Percentiles rank a stretch among this genome's conserved stretches.
phyloP scores from a whole-genome alignment of 2,797 vertebrate genomes.

The Lepus oiostolus region DNA sequence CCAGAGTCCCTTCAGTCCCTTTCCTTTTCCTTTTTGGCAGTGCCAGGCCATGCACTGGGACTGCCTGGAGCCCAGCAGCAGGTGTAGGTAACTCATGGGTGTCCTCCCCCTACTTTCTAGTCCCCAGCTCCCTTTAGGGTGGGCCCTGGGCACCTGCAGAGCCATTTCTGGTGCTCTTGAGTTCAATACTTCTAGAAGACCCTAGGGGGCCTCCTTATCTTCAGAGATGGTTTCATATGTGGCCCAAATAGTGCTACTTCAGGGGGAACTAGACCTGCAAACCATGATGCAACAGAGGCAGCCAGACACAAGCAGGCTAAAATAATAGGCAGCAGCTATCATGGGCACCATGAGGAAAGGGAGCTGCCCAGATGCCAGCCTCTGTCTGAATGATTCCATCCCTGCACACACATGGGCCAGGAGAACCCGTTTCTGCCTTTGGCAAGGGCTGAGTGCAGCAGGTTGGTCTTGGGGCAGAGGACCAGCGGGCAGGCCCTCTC shows the following conservation, averaged over 20 bases:
- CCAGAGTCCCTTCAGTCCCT: not conserved
- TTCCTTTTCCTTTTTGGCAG: rapidly evolving
- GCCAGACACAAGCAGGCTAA: not conserved
- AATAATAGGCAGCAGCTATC: too few relatives aligned
- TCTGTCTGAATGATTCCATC: not conserved
- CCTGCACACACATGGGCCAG: rapidly evolving
- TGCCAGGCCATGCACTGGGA: rapidly evolving
- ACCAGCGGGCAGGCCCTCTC: not conserved
- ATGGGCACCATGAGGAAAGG: rapidly evolving
- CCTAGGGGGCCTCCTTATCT: not conserved
- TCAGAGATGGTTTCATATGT: not conserved
- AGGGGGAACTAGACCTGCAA: not conserved
- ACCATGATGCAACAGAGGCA: rapidly evolving
- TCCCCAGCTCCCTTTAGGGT: not conserved
- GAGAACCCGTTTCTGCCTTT: not conserved
- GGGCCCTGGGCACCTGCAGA: not conserved
- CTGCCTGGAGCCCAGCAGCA: not conserved
- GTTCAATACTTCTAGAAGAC: rapidly evolving
- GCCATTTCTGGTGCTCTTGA: not conserved
- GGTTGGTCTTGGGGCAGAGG: rapidly evolving
- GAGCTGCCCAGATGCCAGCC: not conserved
- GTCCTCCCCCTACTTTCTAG: rapidly evolving
- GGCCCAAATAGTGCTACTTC: not conserved
- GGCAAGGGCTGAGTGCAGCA: not conserved
- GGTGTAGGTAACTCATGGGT: not conserved